These are phyloP conservation scores for Drosophila borborema DNA, from an alignment of 2,888 invertebrate genomes.

Conservation along the genomic window DNA sequence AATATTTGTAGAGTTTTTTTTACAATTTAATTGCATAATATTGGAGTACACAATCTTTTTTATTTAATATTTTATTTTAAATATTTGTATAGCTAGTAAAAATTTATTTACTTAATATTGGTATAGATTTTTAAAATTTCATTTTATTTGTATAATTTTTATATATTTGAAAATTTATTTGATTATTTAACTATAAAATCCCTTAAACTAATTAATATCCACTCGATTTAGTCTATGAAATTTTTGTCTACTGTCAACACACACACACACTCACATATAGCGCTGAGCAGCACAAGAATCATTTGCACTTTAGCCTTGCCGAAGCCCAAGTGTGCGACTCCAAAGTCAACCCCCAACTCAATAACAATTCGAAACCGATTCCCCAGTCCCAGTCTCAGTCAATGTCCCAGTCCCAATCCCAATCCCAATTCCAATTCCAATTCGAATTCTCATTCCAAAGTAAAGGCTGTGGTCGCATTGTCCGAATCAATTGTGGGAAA, in stretches of 20 bases:
- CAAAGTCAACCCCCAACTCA: slow-evolving; percentile 8
- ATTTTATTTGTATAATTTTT: no score
- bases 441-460: slow-evolving; percentile 18
- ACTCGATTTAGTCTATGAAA: not conserved
- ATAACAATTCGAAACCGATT: slow-evolving; percentile 52
- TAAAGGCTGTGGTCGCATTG: slow-evolving; percentile 61
- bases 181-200: no score
- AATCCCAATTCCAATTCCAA: not conserved
- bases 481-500: slow-evolving; percentile 79
- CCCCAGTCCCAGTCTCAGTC: not conserved
- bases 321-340: slow-evolving; percentile 20
- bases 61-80: no score
- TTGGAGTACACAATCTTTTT: no score
- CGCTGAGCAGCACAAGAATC: slow-evolving; percentile 45
- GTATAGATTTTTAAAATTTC: no score
- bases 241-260: slow-evolving; percentile 31
- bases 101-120: no score
- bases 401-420: not conserved
- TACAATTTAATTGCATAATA: no score
- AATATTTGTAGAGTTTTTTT: no score
- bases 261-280: not conserved
- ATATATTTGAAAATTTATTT: no score
- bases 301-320: slow-evolving; percentile 68
- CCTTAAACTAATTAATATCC: no score
- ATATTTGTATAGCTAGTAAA: no score